These are phyloP conservation scores for Pangasius larnaudii DNA, from an alignment of 2,797 vertebrate species.

Conservation along the genomic window DNA sequence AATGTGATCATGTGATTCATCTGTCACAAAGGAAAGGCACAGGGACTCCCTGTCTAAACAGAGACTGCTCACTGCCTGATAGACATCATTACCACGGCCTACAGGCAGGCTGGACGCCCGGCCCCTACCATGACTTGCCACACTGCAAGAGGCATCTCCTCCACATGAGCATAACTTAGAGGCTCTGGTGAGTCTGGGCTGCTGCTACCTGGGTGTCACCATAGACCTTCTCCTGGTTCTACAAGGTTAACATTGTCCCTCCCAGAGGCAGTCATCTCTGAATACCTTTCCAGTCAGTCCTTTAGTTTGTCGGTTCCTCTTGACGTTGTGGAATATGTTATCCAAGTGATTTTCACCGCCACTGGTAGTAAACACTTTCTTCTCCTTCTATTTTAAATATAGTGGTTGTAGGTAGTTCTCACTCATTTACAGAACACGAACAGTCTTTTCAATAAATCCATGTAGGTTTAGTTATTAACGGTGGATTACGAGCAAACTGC, in stretches of 20 bases:
- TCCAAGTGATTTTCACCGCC: neutral
- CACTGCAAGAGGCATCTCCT: neutral
- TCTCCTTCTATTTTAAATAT: neutral
- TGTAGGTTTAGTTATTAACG: neutral
- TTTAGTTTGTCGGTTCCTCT: neutral
- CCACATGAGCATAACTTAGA: neutral
- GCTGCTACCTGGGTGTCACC: neutral
- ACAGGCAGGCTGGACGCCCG: neutral
- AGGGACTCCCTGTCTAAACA: neutral
- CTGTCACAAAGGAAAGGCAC: neutral
- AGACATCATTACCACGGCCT: neutral
- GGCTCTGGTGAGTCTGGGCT: neutral
- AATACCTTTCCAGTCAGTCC: neutral
- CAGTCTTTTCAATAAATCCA: neutral
- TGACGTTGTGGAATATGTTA: neutral
- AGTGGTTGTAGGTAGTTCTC: neutral
- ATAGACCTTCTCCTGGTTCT: neutral
- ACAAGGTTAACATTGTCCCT: neutral
- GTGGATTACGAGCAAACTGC: neutral
- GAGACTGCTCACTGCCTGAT: neutral
- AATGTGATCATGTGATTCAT: neutral
- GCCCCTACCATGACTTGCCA: neutral
- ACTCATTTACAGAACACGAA: neutral
- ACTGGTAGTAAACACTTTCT: neutral
- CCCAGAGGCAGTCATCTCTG: neutral